Conservation (phyloP, 2,888 invertebrate genomes). For the Odontomyia ornata region DNA sequence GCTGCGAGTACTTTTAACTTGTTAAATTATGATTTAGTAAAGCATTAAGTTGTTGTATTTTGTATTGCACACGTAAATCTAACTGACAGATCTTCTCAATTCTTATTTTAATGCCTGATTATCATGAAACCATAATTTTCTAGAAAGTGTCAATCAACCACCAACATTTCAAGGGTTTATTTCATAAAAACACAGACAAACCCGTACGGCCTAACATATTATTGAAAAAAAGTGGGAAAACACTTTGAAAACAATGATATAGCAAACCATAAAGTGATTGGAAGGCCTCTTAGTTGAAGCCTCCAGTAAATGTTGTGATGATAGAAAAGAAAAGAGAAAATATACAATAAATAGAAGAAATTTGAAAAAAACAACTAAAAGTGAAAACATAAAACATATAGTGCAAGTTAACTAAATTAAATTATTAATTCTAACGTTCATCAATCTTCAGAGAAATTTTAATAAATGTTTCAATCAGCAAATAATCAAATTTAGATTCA, state of each 20-base stretch:
- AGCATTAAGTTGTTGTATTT: too few species aligned
- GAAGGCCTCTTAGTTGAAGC: conserved; percentile 38
- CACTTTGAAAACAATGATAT: conserved; percentile 28
- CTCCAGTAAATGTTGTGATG: conserved; percentile 37
- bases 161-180: too few species aligned
- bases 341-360: conserved; percentile 20
- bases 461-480: conserved; percentile 12
- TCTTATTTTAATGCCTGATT: too few species aligned
- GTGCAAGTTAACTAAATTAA: neutral
- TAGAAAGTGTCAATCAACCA: too few species aligned
- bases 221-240: neutral
- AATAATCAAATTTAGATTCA: conserved; percentile 19
- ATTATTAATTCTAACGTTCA: conserved; percentile 19
- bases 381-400: neutral
- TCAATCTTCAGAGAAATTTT: neutral
- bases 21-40: too few species aligned
- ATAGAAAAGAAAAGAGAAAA: conserved; percentile 9
- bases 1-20: too few species aligned
- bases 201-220: too few species aligned
- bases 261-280: conserved; percentile 35
- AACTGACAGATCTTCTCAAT: too few species aligned
- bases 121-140: too few species aligned
- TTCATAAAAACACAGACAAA: too few species aligned
- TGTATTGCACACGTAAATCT: too few species aligned
- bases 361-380: conserved; percentile 18